Base-by-base conservation (phyloP, 2,888 invertebrate genomes). In the Euphydryas editha region DNA sequence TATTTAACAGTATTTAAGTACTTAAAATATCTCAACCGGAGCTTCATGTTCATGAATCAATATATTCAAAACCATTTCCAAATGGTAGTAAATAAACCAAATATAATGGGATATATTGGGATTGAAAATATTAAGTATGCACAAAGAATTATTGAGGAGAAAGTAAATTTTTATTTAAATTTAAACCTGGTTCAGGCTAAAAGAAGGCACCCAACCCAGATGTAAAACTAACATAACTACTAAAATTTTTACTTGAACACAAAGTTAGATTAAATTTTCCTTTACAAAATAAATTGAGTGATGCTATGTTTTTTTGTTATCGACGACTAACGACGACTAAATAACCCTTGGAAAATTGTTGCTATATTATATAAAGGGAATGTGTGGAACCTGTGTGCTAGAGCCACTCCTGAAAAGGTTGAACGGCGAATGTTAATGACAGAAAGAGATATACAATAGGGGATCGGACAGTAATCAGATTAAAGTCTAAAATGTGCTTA, bases 321-420 rank as follows among this genome's bases (percentile, higher is more conserved):
- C 94, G 97, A 20, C 96, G 97, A 0, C 84, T 96, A 0, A 81
- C 97, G 77, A 95, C 95, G 8, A 91, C 91, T 67, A 77, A 83
- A 82, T 55, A 95, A 96, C 11, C 94, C 94, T 8, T 96, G 96
- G 96, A 94, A 94, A 76, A 93, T 97, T 65, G 94, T 94, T 69
- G 96, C 95, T 0, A 93, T 94, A 55, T 92, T 94, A 74, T 94
- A 91, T 74, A 93, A 94, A 78, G 94, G 94, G 0, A 94, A 94
- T 18, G 95, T 96, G 75, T 97, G n/a, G n/a, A n/a, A 95, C 81
- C 79, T 97, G 69, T 95, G 95, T 83, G 94, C 94, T 46, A 93
- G 93, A 76, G 94, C 95, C 55, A 96, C 96, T 0, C 94, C 94
- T 21, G 88, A 94, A 58, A 93, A 93, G 72, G 85, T 85, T 39